These are phyloP conservation scores for Picus viridis DNA, from an alignment of 2,797 vertebrate species.

Conservation along the genomic window DNA sequence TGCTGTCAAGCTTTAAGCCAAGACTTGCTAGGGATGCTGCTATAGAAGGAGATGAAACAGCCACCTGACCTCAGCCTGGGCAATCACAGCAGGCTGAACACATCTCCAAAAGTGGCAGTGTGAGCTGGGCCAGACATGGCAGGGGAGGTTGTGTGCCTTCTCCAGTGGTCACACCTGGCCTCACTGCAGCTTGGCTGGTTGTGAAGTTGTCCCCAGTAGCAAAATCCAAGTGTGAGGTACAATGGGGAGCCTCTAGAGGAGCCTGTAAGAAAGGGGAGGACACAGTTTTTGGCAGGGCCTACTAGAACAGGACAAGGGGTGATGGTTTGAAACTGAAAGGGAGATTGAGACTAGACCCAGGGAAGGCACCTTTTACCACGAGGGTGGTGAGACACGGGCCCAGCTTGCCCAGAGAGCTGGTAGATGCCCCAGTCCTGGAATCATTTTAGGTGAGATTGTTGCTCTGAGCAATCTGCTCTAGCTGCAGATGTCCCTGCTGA, in stretches of 20 bases:
- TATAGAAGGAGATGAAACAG: background rate
- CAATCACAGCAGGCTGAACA: background rate
- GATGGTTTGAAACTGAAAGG: background rate
- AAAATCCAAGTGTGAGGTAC: background rate
- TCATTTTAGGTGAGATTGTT: background rate
- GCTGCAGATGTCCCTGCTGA: background rate
- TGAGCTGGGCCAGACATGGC: fast-evolving
- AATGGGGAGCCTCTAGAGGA: background rate
- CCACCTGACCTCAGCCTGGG: fast-evolving
- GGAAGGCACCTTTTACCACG: background rate
- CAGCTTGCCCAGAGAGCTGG: background rate
- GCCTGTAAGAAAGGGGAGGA: background rate
- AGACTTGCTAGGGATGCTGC: background rate
- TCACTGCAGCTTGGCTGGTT: fast-evolving
- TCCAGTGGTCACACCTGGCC: fast-evolving
- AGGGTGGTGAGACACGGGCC: background rate
- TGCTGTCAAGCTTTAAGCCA: background rate
- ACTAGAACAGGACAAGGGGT: background rate
- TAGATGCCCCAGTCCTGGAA: background rate
- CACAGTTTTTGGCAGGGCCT: background rate
- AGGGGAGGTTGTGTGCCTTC: background rate
- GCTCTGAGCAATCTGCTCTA: background rate
- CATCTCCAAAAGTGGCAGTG: background rate
- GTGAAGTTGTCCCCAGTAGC: background rate
- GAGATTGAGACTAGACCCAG: background rate